phyloP scores from a whole-genome alignment of 2,113 vertebrate genomes.

The Callipepla californica region DNA sequence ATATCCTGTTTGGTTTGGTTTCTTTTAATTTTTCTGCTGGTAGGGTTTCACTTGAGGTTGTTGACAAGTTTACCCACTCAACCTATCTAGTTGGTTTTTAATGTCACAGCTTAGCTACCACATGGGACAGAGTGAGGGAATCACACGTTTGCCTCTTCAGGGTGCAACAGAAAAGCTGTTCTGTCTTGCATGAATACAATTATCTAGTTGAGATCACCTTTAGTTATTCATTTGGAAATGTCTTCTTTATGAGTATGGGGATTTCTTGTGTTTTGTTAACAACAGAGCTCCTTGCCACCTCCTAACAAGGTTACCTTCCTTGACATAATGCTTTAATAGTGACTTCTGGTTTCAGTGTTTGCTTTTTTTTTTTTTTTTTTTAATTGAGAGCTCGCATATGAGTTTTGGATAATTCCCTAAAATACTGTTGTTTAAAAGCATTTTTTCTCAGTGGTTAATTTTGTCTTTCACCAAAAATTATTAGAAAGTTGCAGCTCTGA shows the following conservation, averaged over 20 bases:
- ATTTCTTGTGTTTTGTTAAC: neutral
- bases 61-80: neutral
- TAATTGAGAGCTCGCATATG: neutral
- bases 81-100: conserved; percentile 5
- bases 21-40: neutral
- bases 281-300: accelerated
- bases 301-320: neutral
- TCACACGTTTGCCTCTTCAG: neutral
- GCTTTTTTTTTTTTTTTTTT: neutral
- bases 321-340: neutral
- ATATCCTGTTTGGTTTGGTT: neutral
- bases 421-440: neutral
- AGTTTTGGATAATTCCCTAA: neutral
- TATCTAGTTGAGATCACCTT: neutral
- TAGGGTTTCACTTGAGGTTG: conserved; percentile 31
- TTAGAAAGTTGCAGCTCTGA: neutral
- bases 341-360: neutral
- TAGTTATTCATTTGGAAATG: neutral
- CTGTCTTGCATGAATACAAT: neutral
- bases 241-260: neutral
- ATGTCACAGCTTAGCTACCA: neutral
- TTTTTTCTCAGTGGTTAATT: neutral
- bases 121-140: neutral
- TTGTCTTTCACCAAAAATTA: neutral
- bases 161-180: neutral